These are phyloP conservation scores for Trilocha varians DNA, from an alignment of 2,888 invertebrate species.

Conservation along the genomic window DNA sequence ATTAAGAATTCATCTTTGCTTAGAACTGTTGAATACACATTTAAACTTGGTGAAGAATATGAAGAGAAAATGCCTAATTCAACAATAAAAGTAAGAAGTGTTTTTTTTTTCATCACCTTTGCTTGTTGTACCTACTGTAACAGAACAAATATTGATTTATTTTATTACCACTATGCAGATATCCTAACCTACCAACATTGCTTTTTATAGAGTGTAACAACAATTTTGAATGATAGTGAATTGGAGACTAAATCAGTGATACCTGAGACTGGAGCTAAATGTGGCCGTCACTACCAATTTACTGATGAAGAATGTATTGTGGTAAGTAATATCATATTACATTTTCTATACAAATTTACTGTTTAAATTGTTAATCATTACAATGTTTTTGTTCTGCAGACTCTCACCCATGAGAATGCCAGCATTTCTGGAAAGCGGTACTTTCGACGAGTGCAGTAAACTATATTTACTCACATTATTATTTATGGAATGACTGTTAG, in stretches of 20 bases:
- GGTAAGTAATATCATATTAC: constrained; percentile 18
- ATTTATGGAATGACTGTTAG: no score
- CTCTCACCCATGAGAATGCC: constrained; percentile 69
- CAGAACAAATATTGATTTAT: no score
- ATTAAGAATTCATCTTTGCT: constrained; percentile 72
- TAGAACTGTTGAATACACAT: constrained; percentile 66
- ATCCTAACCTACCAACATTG: not conserved
- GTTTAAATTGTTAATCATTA: not conserved
- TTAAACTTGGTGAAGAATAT: constrained; percentile 76
- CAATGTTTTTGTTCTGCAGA: constrained; percentile 53
- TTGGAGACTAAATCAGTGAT: constrained; percentile 54
- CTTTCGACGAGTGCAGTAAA: constrained; percentile 58
- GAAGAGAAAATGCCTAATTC: constrained; percentile 76
- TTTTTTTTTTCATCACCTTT: no score
- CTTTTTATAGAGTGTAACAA: constrained; percentile 69
- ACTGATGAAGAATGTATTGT: constrained; percentile 55
- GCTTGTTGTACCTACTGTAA: no score
- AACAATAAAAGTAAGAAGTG: constrained; percentile 44
- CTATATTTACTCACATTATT: not conserved
- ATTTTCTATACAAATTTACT: not conserved
- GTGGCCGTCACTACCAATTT: constrained; percentile 52
- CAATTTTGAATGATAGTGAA: constrained; percentile 63
- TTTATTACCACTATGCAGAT: no score
- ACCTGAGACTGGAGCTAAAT: constrained; percentile 42
- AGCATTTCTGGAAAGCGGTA: constrained; percentile 67